Conservation (phyloP, 2,888 invertebrate species). For the Punctoribates punctum region DNA sequence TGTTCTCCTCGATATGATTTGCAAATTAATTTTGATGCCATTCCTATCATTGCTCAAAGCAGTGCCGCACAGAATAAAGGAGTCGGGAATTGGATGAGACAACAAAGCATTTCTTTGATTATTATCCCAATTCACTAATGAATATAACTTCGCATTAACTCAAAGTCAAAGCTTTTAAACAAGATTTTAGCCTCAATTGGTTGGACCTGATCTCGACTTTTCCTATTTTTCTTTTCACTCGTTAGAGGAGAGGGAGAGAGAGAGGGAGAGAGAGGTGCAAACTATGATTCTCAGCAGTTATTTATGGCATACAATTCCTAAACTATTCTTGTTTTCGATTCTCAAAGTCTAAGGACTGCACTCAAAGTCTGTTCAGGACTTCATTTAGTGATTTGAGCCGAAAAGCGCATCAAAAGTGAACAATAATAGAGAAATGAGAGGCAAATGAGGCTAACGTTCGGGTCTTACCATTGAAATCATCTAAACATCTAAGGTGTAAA, state of each 20-base stretch:
- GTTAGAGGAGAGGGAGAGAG: slow-evolving; percentile 1
- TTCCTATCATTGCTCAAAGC: slow-evolving; percentile 22
- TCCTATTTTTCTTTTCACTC: slow-evolving; percentile 10
- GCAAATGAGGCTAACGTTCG: background rate
- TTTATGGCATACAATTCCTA: slow-evolving; percentile 10
- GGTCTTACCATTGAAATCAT: background rate
- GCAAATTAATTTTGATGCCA: slow-evolving; percentile 33
- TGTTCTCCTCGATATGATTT: slow-evolving; percentile 17
- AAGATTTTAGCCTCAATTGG: background rate
- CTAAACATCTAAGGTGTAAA: background rate
- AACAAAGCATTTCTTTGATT: slow-evolving; percentile 29
- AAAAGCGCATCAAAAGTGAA: slow-evolving; percentile 11
- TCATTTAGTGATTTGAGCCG: background rate
- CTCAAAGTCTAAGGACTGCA: no score
- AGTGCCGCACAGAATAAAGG: slow-evolving; percentile 31
- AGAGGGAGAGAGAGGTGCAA: background rate
- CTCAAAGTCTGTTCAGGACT: background rate
- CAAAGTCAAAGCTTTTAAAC: background rate
- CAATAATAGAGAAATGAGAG: background rate
- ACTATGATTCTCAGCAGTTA: slow-evolving; percentile 13
- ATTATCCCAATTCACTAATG: slow-evolving; percentile 16
- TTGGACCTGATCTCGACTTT: background rate
- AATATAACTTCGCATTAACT: slow-evolving; percentile 15
- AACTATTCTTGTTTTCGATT: background rate
- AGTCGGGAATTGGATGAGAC: slow-evolving; percentile 28